Evolutionary conservation across 2,113 vertebrate genomes (phyloP), one percentile per base, ranked within the genome.

Genomic region (Trochalopteron elliotii): DNA sequence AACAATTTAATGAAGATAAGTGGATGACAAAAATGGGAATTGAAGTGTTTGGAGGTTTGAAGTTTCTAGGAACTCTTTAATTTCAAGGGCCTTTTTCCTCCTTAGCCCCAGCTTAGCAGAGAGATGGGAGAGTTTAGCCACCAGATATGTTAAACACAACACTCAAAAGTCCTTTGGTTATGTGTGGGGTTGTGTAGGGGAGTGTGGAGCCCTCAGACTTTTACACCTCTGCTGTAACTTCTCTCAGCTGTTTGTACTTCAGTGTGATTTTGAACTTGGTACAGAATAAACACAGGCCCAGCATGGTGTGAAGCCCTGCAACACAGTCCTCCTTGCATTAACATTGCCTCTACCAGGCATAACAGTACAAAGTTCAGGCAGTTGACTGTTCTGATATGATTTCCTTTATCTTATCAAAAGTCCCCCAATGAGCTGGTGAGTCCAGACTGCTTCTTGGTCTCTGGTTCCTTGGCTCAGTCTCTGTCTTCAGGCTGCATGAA

Each of bases 341-440:
- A 59, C 85, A 47, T 7, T 81, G 63, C 37, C 45, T 4, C 0
- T 12, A 39, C 71, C 68, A 83, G 86, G 55, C 71, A 83, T 7
- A 80, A 10, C 39, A 81, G 86, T 42, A n/a, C 91, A 75, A 94
- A 92, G 95, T 74, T 59, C 80, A 78, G 64, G 85, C 70, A 85
- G 57, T 74, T 68, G n/a, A 45, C 53, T 77, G 59, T 74, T 95
- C 47, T 78, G 42, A 83, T 90, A 93, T 0, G 0, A 56, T 83
- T 95, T 89, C 56, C 81, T 91, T 93, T 94, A 94, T 94, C 92
- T 92, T 93, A 92, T 90, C 90, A 47, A 15, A 95, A 67, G 44
- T 74, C 13, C 13, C 37, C 19, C 64, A 86, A 0, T 61, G 68
- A 85, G 50, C 45, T 81, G 42, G 45, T 65, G 63, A 83, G 40